Evolutionary conservation across 2,888 invertebrate genomes (phyloP), one percentile per base, ranked within the genome.

Genomic region (Callyntrura sp.): DNA sequence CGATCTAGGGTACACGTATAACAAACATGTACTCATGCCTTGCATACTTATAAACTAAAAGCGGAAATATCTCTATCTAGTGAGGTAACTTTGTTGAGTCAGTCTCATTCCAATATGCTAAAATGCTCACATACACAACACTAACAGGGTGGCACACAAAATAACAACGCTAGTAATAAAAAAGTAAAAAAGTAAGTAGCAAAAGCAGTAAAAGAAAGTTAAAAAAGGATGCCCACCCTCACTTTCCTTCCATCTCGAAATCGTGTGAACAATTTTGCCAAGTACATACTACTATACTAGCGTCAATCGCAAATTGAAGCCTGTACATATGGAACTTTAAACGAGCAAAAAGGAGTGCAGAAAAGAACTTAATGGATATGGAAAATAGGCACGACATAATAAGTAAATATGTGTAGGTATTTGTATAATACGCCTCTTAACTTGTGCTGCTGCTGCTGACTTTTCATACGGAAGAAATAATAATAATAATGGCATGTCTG

Each of bases 291-390:
- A 35, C 35, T 35, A 35, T 35, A 35, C 35, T 35, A 35, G 35
- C 35, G 35, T 35, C 35, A 70, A 17, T 35, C 70, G 17, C 20
- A 70, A 70, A 70, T 70, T 70, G 70, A 43, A 43, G 70, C 17
- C 43, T 17, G 70, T n/a, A 35, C 25, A 45, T 76, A 51, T 23
- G 76, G n/a, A 55, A 55, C 14, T 76, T 73, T 51, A 11, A 55
- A 62, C 25, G 43, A 43, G 35, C 25, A 79, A 55, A 55, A 57
- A 78, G 17, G n/a, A 55, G 55, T 81, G 60, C 43, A 62, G 60
- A 83, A 62, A 45, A 85, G 62, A 25, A 76, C 73, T 43, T 85
- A 85, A 78, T 78, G 85, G 85, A 85, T 85, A 85, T 85, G 78
- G 85, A 85, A 48, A 78, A 60, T 20, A 78, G 85, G 51, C 78